Conservation (phyloP, 2,113 vertebrate genomes). For the Rostratula benghalensis region DNA sequence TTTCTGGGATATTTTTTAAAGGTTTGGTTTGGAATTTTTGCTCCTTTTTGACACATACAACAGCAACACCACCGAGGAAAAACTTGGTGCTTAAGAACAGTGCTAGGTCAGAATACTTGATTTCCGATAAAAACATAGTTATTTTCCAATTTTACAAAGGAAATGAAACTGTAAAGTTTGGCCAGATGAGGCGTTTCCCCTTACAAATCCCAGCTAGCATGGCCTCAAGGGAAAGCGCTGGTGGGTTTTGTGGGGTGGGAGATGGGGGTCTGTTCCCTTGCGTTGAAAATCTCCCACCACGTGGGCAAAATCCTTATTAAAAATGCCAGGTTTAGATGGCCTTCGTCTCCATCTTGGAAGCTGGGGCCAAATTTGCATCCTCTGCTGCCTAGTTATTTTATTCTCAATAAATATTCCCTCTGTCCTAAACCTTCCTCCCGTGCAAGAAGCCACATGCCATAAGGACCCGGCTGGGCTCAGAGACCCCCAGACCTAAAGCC, state of each 20-base stretch:
- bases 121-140: background rate
- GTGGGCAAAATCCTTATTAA: background rate
- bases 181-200: background rate
- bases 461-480: background rate
- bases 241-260: background rate
- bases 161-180: background rate
- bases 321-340: background rate
- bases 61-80: background rate
- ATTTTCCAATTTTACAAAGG: background rate
- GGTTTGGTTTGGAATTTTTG: conserved; percentile 36
- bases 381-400: background rate
- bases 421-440: background rate
- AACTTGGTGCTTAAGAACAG: background rate
- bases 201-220: background rate
- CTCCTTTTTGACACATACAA: background rate
- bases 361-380: background rate
- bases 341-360: background rate
- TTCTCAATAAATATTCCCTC: background rate
- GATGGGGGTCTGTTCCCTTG: accelerated
- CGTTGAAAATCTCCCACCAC: accelerated
- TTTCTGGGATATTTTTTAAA: conserved; percentile 5
- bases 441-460: background rate
- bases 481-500: background rate
- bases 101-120: background rate
- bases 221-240: background rate